A percentile compares a stretch with the other conserved stretches of the same genome.
These are phyloP conservation scores for Carabus problematicus DNA, from an alignment of 2,888 invertebrate genomes.

Conservation along the genomic window DNA sequence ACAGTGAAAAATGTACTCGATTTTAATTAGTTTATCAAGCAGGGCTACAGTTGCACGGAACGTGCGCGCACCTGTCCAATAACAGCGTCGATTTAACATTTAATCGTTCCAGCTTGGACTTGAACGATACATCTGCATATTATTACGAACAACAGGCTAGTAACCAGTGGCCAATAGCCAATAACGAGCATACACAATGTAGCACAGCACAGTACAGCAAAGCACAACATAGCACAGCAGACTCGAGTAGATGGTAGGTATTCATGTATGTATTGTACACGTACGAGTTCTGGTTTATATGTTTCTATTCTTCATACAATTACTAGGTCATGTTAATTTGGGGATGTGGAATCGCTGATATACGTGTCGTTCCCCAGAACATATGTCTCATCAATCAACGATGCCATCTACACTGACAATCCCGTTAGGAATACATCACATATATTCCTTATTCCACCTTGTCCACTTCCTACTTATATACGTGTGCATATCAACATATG, in stretches of 20 bases:
- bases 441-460: no score
- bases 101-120: no score
- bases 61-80: conserved; percentile 32
- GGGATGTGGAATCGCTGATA: conserved; percentile 10
- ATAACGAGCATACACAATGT: no score
- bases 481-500: no score
- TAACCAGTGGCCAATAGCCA: no score
- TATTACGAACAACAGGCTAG: no score
- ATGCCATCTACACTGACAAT: conserved; percentile 40
- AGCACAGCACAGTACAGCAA: no score
- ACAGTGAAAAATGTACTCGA: conserved; percentile 51
- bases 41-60: neutral
- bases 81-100: conserved; percentile 24
- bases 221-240: no score
- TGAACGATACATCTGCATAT: no score
- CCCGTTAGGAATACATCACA: neutral
- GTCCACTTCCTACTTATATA: no score
- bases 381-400: conserved; percentile 41
- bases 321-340: conserved; percentile 36
- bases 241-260: no score
- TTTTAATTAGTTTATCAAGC: conserved; percentile 52
- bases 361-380: conserved; percentile 37
- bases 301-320: conserved; percentile 41
- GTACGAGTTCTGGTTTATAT: conserved; percentile 20
- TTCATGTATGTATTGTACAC: conserved; percentile 3